Percentiles rank a stretch among this genome's conserved stretches.
Evolutionary conservation across 64 coral and sea anemone genomes (phyloP).

Genomic region (Trachythela sp.): DNA sequence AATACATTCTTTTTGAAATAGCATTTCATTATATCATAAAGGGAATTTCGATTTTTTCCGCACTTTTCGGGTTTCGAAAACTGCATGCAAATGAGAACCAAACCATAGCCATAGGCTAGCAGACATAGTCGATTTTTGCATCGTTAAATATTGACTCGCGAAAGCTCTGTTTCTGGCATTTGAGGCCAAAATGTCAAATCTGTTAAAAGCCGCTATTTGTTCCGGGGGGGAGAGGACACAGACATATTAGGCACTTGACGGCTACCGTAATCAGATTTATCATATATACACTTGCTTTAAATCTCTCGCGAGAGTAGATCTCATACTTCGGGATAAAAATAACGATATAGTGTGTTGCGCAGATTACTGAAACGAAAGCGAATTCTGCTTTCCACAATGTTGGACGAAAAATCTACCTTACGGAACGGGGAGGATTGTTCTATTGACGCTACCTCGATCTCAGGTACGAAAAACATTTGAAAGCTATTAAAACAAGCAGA

Average conservation of each 20-base stretch:
- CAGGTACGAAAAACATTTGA: background rate
- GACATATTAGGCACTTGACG: background rate
- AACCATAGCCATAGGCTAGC: too few relatives aligned
- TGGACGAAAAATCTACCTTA: background rate
- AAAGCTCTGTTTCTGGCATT: background rate
- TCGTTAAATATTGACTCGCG: background rate
- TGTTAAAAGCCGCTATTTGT: background rate
- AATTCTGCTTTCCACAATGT: background rate
- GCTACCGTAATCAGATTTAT: background rate
- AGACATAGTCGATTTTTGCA: too few relatives aligned
- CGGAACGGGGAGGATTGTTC: background rate
- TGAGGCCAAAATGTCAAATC: background rate
- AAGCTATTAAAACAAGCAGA: background rate
- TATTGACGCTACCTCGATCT: background rate
- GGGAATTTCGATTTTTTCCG: too few relatives aligned
- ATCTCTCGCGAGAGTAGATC: background rate
- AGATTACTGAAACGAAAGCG: background rate
- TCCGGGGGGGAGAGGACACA: background rate
- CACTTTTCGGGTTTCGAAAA: too few relatives aligned
- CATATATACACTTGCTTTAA: too few relatives aligned
- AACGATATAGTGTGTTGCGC: background rate
- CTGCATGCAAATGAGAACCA: too few relatives aligned
- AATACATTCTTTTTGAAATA: too few relatives aligned
- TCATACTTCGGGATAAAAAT: background rate
- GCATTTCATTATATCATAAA: too few relatives aligned